These are phyloP conservation scores for Chironex yamaguchii DNA, from an alignment of 30 jellyfish, hydroid and myxozoan species.

Conservation along the genomic window DNA sequence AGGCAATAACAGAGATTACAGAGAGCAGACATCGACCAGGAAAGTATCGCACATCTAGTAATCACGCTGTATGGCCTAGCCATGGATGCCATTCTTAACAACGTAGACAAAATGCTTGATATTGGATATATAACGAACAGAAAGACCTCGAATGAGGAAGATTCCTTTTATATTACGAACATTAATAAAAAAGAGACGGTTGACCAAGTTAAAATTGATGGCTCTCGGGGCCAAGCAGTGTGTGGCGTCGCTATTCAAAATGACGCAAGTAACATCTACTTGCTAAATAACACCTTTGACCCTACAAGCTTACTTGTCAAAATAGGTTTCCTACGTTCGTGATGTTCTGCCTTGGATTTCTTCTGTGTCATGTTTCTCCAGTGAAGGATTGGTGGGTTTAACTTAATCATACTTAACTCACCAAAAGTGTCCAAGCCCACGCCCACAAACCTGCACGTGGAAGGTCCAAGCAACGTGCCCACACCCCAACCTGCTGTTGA, in stretches of 20 bases:
- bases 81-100: conserved; percentile 28
- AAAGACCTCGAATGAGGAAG: conserved; percentile 13
- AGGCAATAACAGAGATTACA: conserved; percentile 18
- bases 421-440: conserved; percentile 23
- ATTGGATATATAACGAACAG: background rate
- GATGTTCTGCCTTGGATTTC: too few relatives aligned
- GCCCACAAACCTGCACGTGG: conserved; percentile 16
- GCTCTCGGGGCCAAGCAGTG: conserved; percentile 5
- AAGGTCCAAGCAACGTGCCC: conserved; percentile 8
- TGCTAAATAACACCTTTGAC: too few relatives aligned
- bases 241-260: too few relatives aligned
- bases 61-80: conserved; percentile 10
- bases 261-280: too few relatives aligned
- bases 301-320: too few relatives aligned
- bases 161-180: conserved; percentile 14
- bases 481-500: conserved; percentile 25
- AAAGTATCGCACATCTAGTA: conserved; percentile 1
- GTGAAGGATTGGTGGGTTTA: too few relatives aligned
- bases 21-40: background rate
- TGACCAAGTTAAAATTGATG: conserved; percentile 10
- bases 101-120: conserved; percentile 17
- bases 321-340: too few relatives aligned
- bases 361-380: too few relatives aligned
- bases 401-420: too few relatives aligned
- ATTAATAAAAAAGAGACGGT: background rate